phyloP scores from a whole-genome alignment of 2,797 vertebrate species.

The Orientallactaga sibirica region DNA sequence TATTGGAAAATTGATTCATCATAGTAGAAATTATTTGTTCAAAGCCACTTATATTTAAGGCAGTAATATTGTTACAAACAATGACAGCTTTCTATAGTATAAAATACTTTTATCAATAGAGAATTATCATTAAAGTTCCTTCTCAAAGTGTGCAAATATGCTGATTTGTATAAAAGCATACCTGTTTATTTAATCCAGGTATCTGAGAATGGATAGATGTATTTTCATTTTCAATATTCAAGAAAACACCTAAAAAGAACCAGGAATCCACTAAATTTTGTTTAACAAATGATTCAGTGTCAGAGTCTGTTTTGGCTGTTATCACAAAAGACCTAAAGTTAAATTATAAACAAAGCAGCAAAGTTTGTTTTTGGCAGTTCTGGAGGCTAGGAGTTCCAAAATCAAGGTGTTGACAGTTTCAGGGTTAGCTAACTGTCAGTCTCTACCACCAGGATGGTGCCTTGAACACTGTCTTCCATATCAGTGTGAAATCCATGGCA shows the following conservation, averaged over 20 bases:
- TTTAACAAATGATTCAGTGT: neutral
- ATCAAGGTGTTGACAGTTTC: neutral
- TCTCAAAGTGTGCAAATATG: neutral
- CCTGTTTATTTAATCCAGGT: neutral
- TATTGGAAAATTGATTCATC: neutral
- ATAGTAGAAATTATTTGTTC: neutral
- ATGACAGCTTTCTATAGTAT: neutral
- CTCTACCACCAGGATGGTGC: neutral
- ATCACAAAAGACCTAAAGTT: neutral
- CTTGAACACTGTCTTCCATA: neutral
- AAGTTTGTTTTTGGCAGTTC: neutral
- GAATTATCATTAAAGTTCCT: neutral
- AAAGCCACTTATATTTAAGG: conserved; percentile 1
- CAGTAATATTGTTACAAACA: neutral
- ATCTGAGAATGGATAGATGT: neutral
- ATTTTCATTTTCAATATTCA: neutral
- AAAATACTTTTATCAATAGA: neutral
- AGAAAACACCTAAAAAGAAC: neutral
- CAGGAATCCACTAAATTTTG: conserved; percentile 16
- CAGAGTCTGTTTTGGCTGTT: too few species aligned
- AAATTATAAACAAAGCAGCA: neutral
- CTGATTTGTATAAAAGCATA: neutral
- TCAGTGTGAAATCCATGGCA: neutral
- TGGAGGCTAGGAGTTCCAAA: neutral
- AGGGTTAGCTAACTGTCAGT: neutral